Evolutionary conservation across 1,140 invertebrate species (phyloP).

Genomic region (Homarus americanus): DNA sequence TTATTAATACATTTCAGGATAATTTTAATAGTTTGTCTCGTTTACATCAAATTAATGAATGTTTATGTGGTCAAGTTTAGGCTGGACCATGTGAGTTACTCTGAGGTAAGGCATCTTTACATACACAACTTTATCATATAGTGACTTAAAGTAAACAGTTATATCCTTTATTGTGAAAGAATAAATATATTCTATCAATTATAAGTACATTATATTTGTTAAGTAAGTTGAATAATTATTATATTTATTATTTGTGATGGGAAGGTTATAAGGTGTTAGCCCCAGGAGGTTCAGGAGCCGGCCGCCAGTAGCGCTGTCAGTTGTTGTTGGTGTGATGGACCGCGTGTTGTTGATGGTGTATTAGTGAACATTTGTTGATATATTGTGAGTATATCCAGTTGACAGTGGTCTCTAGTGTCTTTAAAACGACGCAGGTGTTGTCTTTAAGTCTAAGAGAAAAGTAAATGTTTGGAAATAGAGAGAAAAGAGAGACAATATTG

Average conservation of each 20-base stretch:
- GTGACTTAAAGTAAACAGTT: too few species aligned
- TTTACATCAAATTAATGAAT: too few species aligned
- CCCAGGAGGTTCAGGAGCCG: background rate
- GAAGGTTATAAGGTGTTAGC: background rate
- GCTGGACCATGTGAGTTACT: too few species aligned
- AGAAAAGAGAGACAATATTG: constrained; percentile 30
- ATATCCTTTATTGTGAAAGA: too few species aligned
- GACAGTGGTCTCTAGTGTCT: constrained; percentile 19
- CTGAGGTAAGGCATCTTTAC: too few species aligned
- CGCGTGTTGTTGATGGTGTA: constrained; percentile 47
- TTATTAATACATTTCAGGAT: too few species aligned
- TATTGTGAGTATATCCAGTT: constrained; percentile 46
- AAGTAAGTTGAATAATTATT: background rate
- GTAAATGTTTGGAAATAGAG: background rate
- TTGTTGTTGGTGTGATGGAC: constrained; percentile 61
- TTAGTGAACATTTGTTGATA: constrained; percentile 39
- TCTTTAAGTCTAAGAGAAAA: background rate
- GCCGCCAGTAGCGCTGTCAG: constrained; percentile 40
- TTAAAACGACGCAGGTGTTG: background rate
- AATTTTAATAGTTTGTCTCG: too few species aligned
- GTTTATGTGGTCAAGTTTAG: too few species aligned
- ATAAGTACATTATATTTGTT: too few species aligned
- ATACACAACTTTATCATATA: too few species aligned
- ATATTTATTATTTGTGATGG: background rate
- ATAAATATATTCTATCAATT: too few species aligned